A percentile compares a stretch with the other conserved stretches of the same genome.
Conservation (phyloP, 2,113 vertebrate species). For the Leptosomus discolor region DNA sequence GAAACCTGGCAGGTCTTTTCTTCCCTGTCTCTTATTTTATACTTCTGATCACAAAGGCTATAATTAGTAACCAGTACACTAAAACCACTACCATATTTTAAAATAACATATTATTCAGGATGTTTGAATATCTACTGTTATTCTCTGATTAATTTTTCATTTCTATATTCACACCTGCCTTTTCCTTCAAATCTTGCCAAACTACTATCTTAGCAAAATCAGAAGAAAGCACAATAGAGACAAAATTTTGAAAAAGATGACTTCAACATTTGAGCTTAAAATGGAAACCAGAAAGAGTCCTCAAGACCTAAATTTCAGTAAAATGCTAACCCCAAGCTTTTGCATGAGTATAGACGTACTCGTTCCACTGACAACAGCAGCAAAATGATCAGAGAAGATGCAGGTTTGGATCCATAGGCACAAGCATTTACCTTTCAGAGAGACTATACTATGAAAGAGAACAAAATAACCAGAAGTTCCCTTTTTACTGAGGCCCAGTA, state of each 20-base stretch:
- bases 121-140: background rate
- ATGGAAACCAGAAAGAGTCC: background rate
- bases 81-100: background rate
- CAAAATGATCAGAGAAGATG: background rate
- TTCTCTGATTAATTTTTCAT: background rate
- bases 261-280: background rate
- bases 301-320: background rate
- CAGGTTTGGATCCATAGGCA: background rate
- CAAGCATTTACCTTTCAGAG: background rate
- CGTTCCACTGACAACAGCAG: background rate
- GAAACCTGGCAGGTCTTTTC: background rate
- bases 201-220: background rate
- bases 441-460: background rate
- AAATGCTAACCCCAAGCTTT: background rate
- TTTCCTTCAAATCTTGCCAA: background rate
- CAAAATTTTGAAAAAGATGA: background rate
- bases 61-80: background rate
- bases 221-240: background rate
- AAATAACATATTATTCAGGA: background rate
- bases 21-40: background rate
- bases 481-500: background rate
- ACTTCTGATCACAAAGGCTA: background rate
- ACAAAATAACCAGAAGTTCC: background rate
- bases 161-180: background rate
- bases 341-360: background rate